These are phyloP conservation scores for Amiota communis DNA, from an alignment of 2,888 invertebrate species.

Conservation along the genomic window DNA sequence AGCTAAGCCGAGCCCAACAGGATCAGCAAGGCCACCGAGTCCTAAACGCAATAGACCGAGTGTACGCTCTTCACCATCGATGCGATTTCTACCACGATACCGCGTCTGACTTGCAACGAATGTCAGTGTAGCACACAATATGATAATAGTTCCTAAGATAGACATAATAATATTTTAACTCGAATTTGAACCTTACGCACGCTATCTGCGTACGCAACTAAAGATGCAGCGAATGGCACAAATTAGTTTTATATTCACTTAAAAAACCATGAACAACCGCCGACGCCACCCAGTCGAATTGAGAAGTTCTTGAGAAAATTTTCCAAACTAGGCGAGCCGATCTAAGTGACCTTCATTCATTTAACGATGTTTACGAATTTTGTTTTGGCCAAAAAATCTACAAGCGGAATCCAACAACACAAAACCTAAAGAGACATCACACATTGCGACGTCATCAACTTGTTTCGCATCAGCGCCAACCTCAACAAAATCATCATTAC, in stretches of 20 bases:
- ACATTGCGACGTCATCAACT: conserved; percentile 36
- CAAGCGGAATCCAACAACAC: conserved; percentile 15
- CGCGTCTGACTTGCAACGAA: conserved; percentile 40
- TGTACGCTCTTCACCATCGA: conserved; percentile 52
- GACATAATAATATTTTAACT: conserved; percentile 38
- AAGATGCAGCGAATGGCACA: conserved; percentile 40
- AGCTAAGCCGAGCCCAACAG: conserved; percentile 15
- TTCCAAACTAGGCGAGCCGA: conserved; percentile 58
- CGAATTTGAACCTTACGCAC: conserved; percentile 28
- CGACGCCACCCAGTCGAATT: conserved; percentile 19
- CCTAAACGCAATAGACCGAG: conserved; percentile 47
- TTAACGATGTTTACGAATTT: not conserved
- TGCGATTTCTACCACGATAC: conserved; percentile 23
- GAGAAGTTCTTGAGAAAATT: conserved; percentile 51
- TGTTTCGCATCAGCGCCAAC: conserved; percentile 20
- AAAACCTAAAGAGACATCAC: not conserved
- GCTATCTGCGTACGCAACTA: conserved; percentile 42
- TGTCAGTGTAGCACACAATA: conserved; percentile 41
- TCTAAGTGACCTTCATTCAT: conserved; percentile 47
- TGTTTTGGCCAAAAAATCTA: conserved; percentile 4
- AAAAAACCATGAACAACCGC: conserved; percentile 35
- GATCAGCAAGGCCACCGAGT: conserved; percentile 38
- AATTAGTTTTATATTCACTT: conserved; percentile 51
- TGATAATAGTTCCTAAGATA: conserved; percentile 38
- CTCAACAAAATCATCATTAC: conserved; percentile 5